Evolutionary conservation across 2,113 vertebrate species (phyloP).

Genomic region (Microcebus murinus): DNA sequence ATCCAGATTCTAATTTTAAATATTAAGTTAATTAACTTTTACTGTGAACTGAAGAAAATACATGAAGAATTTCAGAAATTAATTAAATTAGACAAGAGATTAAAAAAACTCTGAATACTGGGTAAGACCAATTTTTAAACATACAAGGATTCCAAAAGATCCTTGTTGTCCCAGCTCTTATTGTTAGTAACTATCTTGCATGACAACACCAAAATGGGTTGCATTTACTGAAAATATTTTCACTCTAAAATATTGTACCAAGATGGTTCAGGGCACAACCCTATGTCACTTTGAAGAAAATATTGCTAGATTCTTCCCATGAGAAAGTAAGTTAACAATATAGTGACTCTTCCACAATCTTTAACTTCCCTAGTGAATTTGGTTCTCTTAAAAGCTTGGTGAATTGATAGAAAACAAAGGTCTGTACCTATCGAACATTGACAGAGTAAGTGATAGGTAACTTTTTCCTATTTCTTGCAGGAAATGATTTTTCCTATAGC

Average conservation of each 20-base stretch:
- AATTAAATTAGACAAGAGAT: background rate
- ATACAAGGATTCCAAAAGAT: background rate
- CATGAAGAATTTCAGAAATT: background rate
- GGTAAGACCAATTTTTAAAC: background rate
- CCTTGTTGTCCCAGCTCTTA: slow-evolving; percentile 16
- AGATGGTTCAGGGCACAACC: slow-evolving; percentile 46
- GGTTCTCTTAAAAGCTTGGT: background rate
- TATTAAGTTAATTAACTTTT: background rate
- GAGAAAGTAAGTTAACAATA: background rate
- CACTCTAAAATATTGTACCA: slow-evolving; percentile 34
- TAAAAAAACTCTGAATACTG: background rate
- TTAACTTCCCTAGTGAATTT: slow-evolving; percentile 41
- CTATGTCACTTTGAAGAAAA: slow-evolving; percentile 6
- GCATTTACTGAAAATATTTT: slow-evolving; percentile 56
- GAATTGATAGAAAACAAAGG: slow-evolving; percentile 24
- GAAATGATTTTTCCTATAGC: background rate
- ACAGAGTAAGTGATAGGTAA: background rate
- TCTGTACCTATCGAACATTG: background rate
- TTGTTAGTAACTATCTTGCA: slow-evolving; percentile 47
- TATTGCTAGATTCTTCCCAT: background rate
- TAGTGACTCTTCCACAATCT: background rate
- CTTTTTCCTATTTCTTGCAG: slow-evolving; percentile 44
- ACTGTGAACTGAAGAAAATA: background rate
- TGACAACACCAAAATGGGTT: slow-evolving; percentile 41
- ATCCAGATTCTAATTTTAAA: background rate